Conservation (phyloP, 64 coral and sea anemone species). For the Pocillopora verrucosa region DNA sequence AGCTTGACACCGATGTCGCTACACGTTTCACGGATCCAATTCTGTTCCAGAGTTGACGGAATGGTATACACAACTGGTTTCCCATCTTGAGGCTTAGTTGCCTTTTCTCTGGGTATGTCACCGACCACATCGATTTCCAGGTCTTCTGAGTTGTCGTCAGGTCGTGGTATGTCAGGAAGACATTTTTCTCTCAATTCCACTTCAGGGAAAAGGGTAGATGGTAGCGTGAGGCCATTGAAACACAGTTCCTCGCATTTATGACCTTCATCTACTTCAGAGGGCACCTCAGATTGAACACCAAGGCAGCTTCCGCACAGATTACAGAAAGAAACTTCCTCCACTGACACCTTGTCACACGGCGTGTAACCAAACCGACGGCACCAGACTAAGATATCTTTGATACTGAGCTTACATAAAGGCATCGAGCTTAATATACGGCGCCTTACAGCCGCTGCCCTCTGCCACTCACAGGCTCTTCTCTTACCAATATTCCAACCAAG, state of each 20-base stretch:
- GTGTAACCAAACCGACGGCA: slow-evolving; percentile 72
- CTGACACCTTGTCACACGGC: slow-evolving; percentile 17
- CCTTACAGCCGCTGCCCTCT: slow-evolving; percentile 76
- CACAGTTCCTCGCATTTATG: slow-evolving; percentile 11
- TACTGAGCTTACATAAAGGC: slow-evolving; percentile 40
- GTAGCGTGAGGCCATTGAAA: slow-evolving; percentile 27
- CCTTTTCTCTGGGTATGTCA: slow-evolving; percentile 5
- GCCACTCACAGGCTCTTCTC: slow-evolving; percentile 85
- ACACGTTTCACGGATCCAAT: slow-evolving; percentile 64
- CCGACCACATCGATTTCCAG: slow-evolving; percentile 74
- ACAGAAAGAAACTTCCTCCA: slow-evolving; percentile 24
- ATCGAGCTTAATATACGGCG: slow-evolving; percentile 13
- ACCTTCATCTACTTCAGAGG: slow-evolving; percentile 3
- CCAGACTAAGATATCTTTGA: slow-evolving; percentile 78
- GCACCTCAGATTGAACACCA: background rate
- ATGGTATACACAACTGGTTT: slow-evolving; percentile 14
- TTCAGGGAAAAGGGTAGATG: slow-evolving; percentile 32
- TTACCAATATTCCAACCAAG: slow-evolving; percentile 79
- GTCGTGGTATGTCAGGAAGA: slow-evolving; percentile 35
- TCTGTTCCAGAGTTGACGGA: slow-evolving; percentile 45
- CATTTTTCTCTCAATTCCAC: slow-evolving; percentile 46
- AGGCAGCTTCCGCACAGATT: slow-evolving; percentile 34
- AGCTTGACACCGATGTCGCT: slow-evolving; percentile 68
- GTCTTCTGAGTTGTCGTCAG: slow-evolving; percentile 25
- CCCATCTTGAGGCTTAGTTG: slow-evolving; percentile 8